These are phyloP conservation scores for Drosophila novamexicana DNA, from an alignment of 1,140 invertebrate genomes.

Conservation along the genomic window DNA sequence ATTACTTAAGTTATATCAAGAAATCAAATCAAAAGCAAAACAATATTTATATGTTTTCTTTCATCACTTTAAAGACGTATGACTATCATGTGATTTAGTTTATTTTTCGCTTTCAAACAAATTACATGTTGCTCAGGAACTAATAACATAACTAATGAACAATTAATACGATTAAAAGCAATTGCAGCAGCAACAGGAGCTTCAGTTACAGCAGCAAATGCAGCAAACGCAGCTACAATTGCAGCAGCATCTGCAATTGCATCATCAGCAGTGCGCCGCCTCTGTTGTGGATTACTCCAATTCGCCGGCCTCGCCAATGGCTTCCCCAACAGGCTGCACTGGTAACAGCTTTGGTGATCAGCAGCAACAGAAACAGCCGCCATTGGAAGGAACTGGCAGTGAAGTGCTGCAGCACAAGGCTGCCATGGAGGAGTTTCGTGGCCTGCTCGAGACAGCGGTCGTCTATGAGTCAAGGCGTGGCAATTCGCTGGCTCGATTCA, in stretches of 20 bases:
- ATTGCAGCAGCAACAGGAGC: conserved; percentile 67
- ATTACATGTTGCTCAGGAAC: background rate
- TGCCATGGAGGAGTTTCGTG: conserved; percentile 67
- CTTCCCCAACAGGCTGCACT: conserved; percentile 84
- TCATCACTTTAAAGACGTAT: too few relatives aligned
- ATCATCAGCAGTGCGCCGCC: conserved; percentile 55
- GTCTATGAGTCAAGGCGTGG: conserved; percentile 58
- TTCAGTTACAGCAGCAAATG: conserved; percentile 50
- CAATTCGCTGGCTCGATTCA: conserved; percentile 38
- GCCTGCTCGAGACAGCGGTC: conserved; percentile 61
- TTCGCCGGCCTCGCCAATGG: conserved; percentile 78
- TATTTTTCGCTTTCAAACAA: background rate
- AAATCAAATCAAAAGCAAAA: too few relatives aligned
- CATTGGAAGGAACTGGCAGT: conserved; percentile 38
- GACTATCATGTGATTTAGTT: background rate
- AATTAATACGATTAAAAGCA: conserved; percentile 50
- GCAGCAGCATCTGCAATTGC: conserved; percentile 63
- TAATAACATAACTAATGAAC: too few relatives aligned
- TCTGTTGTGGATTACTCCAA: conserved; percentile 62
- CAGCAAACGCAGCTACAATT: conserved; percentile 63
- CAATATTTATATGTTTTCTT: too few relatives aligned
- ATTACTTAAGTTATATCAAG: too few relatives aligned
- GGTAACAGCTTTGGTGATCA: conserved; percentile 83
- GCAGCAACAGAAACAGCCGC: conserved; percentile 62
- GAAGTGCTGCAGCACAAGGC: conserved; percentile 59